Evolutionary conservation across 2,113 vertebrate genomes (phyloP), one percentile per base, ranked within the genome.

Genomic region (Aegypius monachus): DNA sequence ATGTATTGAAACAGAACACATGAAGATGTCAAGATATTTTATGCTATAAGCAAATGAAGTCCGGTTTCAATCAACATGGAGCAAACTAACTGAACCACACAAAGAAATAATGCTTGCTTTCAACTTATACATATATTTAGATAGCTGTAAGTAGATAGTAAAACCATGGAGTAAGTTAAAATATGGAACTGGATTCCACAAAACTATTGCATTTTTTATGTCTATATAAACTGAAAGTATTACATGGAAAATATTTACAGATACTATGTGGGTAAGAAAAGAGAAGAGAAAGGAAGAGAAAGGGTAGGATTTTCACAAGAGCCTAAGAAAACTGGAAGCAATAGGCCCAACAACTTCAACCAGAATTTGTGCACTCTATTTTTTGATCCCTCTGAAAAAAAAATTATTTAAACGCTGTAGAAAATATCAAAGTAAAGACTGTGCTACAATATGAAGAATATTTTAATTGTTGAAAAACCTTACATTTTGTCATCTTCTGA

Each of bases 401-500:
- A 23, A 3, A 0, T 8, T 9, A 47, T 42, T 79, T 66, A 81
- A 86, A 42, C 17, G 3, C 40, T 61, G 38, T 18, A 67, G 53
- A 59, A 84, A 78, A 72, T 14, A 27, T 23, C 20, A n/a, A 55
- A n/a, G 45, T 16, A 36, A 80, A 62, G 47, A 45, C 50, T 13
- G 13, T 22, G 50, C 32, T 42, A 23, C 13, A 13, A 45, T 43
- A 29, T 2, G 13, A 13, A 61, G 27, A 94, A 65, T 3, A 13
- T 67, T 86, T 89, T 48, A 71, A 61, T 38, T 78, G 26, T 14
- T 29, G 56, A 43, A 74, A 50, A 21, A 73, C 29, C 96, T 98
- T 97, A 98, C 94, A 84, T 97, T 94, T 97, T 93, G 75, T 87
- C n/a, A 47, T 67, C 86, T 97, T 98, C 70, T 81, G 95, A 81